Percentiles rank a stretch among this genome's conserved stretches.
Evolutionary conservation across 1,140 invertebrate species (phyloP).

Genomic region (Aphelinus atriplicis): DNA sequence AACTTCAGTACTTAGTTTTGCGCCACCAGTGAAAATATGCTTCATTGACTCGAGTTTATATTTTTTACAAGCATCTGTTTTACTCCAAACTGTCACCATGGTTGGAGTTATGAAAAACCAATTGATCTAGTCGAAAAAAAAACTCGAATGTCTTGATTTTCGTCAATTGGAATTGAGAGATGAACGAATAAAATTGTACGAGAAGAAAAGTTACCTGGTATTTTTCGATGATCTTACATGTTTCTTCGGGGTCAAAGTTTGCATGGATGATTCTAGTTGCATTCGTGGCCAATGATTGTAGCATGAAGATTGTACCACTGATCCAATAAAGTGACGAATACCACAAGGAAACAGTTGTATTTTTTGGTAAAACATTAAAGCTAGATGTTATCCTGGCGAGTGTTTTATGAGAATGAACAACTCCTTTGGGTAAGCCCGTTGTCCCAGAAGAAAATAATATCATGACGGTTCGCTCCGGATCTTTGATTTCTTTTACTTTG

Average conservation of each 20-base stretch:
- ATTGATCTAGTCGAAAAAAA: constrained; percentile 14
- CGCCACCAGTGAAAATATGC: background rate
- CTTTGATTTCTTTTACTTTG: constrained; percentile 21
- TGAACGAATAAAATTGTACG: too few species aligned
- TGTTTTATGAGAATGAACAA: constrained; percentile 37
- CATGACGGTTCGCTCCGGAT: constrained; percentile 40
- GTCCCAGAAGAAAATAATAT: constrained; percentile 54
- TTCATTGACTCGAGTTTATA: constrained; percentile 22
- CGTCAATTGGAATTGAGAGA: too few species aligned
- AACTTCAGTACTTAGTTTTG: constrained; percentile 21
- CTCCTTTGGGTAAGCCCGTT: constrained; percentile 49
- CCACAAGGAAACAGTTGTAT: background rate
- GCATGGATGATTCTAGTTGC: constrained; percentile 36
- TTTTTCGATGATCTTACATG: constrained; percentile 46
- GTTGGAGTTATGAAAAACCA: background rate
- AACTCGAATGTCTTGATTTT: background rate
- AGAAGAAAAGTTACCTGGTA: constrained; percentile 39
- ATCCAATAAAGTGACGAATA: constrained; percentile 43
- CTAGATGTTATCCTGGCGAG: background rate
- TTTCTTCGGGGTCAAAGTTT: constrained; percentile 37
- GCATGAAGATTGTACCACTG: constrained; percentile 27
- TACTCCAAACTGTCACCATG: constrained; percentile 2
- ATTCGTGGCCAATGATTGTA: background rate
- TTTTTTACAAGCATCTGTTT: constrained; percentile 11
- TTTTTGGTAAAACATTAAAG: background rate